These are phyloP conservation scores for Drosophila sturtevanti DNA, from an alignment of 1,140 invertebrate genomes.

Conservation along the genomic window DNA sequence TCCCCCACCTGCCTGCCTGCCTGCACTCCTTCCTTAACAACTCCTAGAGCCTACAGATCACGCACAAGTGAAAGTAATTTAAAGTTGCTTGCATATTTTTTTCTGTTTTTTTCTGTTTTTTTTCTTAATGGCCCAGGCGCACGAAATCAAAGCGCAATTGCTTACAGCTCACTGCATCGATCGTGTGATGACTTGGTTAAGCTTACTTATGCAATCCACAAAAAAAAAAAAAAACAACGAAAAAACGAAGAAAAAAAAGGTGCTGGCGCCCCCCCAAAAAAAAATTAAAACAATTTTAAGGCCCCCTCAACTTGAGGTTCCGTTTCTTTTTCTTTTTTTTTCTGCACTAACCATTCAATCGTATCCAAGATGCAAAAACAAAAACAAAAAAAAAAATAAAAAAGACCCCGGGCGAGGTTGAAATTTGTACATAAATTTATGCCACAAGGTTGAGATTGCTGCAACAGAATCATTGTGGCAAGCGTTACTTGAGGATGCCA, in stretches of 20 bases:
- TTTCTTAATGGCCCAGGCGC: constrained; percentile 51
- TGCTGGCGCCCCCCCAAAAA: constrained; percentile 3
- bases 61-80: constrained; percentile 77
- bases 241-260: no score
- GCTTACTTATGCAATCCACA: constrained; percentile 19
- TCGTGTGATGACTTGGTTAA: constrained; percentile 51
- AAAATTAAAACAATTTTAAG: background rate
- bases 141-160: constrained; percentile 48
- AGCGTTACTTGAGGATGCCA: constrained; percentile 39
- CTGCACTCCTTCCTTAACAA: no score
- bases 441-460: constrained; percentile 44
- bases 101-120: no score
- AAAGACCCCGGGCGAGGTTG: background rate
- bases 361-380: constrained; percentile 3
- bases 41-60: constrained; percentile 37
- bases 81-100: constrained; percentile 54
- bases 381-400: no score
- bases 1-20: no score
- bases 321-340: background rate
- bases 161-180: constrained; percentile 42
- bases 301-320: background rate
- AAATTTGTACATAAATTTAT: constrained; percentile 53
- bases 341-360: constrained; percentile 11
- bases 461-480: constrained; percentile 12
- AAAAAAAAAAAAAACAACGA: no score